Evolutionary conservation across 2,113 vertebrate genomes (phyloP), one percentile per base, ranked within the genome.

Genomic region (Neomonachus schauinslandi): DNA sequence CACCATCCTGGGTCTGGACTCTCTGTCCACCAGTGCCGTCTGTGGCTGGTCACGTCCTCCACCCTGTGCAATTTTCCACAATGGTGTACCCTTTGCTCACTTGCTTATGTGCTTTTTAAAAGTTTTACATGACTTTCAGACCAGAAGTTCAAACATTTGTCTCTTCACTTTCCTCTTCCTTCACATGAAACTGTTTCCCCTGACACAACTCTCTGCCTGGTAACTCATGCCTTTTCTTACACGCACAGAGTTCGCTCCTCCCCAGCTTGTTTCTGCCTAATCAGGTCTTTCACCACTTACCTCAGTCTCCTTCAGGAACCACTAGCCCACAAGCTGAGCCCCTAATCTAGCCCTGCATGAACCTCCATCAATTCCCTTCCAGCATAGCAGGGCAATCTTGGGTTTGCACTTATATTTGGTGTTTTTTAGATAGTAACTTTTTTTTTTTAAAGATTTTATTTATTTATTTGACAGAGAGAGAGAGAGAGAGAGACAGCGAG

Each of bases 31-130:
- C 39, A 13, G 36, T 1, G 1, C 59, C 46, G 6, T 21, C 65
- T 46, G 22, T 24, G 57, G 9, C 31, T 72, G 11, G 16, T 9
- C 22, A 14, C 3, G 13, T 36, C 77, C 21, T 65, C 16, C 36
- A 4, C 28, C 9, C 39, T 6, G 18, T 0, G 12, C 14, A 21
- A 2, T 18, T 80, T 18, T 36, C 65, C 61, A 19, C 5, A 2
- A 15, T 21, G 26, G 21, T 21, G 18, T 22, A 42, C 21, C 67
- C 49, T 59, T 72, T 33, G 39, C 79, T 84, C 31, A 11, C 28
- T 69, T 46, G 59, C 22, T 79, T 2, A 10, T 10, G 42, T 87
- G 57, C 55, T 21, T 59, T 87, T 82, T 46, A 26, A 84, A 57
- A 26, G 5, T 81, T 74, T 91, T 71, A 7, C 31, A 18, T 42